These are phyloP conservation scores for Pachypanchax playfairii DNA, from an alignment of 2,113 vertebrate species.

Conservation along the genomic window DNA sequence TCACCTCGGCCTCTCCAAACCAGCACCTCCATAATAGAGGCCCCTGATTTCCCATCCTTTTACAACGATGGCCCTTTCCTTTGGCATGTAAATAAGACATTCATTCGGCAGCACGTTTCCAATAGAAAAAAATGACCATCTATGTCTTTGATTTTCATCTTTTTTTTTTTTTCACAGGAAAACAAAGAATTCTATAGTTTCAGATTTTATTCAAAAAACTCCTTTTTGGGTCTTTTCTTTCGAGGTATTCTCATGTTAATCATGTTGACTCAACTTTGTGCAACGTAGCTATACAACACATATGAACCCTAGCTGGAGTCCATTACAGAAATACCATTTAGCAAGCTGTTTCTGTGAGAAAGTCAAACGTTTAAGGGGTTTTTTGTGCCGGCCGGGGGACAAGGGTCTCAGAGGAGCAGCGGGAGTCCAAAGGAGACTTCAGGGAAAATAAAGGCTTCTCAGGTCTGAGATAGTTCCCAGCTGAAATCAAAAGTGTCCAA, in stretches of 20 bases:
- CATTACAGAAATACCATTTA: conserved; percentile 85
- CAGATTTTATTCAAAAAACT: conserved; percentile 78
- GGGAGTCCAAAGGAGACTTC: conserved; percentile 69
- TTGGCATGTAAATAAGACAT: conserved; percentile 97
- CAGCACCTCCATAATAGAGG: conserved; percentile 82
- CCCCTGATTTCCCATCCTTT: conserved; percentile 85
- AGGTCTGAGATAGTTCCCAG: conserved; percentile 77
- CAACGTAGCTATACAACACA: conserved; percentile 82
- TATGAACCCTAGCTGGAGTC: conserved; percentile 86
- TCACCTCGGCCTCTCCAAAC: conserved; percentile 76
- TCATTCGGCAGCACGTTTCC: conserved; percentile 85
- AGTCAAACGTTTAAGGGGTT: conserved; percentile 82
- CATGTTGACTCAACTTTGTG: conserved; percentile 85
- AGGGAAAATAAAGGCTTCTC: conserved; percentile 71
- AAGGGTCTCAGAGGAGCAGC: conserved; percentile 71
- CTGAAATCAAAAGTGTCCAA: conserved; percentile 75
- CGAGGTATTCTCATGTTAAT: conserved; percentile 84
- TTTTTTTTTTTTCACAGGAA: conserved; percentile 70
- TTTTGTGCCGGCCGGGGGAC: conserved; percentile 71
- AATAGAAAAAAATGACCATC: conserved; percentile 89
- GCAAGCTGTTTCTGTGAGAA: conserved; percentile 85
- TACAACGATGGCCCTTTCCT: conserved; percentile 77
- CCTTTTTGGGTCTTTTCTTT: conserved; percentile 75
- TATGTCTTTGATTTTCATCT: conserved; percentile 90
- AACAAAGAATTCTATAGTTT: conserved; percentile 91